phyloP scores from a whole-genome alignment of 2,113 vertebrate genomes.

The Cebidichthys violaceus region DNA sequence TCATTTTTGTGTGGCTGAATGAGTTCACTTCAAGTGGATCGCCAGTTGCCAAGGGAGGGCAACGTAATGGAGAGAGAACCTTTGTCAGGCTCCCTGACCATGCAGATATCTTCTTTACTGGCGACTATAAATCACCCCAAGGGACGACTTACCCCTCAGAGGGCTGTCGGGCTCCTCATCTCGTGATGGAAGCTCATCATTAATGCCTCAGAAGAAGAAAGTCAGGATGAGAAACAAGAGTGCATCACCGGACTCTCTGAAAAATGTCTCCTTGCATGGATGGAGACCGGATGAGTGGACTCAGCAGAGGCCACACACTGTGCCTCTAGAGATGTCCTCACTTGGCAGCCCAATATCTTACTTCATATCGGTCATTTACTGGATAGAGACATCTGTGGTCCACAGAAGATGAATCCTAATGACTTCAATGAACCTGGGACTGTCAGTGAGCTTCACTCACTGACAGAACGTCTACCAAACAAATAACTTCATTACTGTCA shows the following conservation, averaged over 20 bases:
- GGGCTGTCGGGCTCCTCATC: not conserved
- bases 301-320: not conserved
- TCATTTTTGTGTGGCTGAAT: not conserved
- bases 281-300: not conserved
- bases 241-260: not conserved
- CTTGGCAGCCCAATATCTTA: not conserved
- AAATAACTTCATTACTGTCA: not conserved
- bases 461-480: not conserved
- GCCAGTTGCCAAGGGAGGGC: not conserved
- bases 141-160: not conserved
- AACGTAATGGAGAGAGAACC: conserved; percentile 17
- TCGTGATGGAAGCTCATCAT: not conserved
- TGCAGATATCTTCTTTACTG: not conserved
- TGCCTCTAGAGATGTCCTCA: not conserved
- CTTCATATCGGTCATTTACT: not conserved
- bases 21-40: conserved; percentile 26
- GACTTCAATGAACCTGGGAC: not conserved
- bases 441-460: not conserved
- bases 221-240: not conserved
- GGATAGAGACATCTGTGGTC: no score
- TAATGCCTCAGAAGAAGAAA: not conserved
- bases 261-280: not conserved
- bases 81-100: not conserved
- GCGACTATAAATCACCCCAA: not conserved
- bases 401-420: no score